Conservation (phyloP, 2,888 invertebrate species). For the Rhabditoides inermis region DNA sequence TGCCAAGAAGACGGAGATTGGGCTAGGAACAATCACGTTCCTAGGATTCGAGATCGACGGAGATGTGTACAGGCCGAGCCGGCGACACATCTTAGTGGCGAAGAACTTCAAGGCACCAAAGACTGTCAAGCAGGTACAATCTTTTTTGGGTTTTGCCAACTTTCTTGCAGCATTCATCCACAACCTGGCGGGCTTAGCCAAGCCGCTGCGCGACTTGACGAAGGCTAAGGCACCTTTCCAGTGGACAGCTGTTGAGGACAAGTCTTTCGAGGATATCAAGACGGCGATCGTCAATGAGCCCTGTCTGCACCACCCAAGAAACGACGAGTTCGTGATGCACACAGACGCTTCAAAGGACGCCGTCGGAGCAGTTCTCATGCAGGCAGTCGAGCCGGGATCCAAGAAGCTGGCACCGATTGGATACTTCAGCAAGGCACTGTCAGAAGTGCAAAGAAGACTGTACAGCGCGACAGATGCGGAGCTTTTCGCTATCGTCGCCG, state of each 20-base stretch:
- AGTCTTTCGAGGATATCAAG: constrained; percentile 3
- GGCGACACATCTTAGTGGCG: constrained; percentile 13
- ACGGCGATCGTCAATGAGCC: constrained; percentile 1
- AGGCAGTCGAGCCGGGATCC: constrained; percentile 3
- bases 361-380: constrained; percentile 35
- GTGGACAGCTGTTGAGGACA: constrained; percentile 4
- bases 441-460: constrained; percentile 23
- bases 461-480: constrained; percentile 28
- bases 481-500: constrained; percentile 26
- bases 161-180: constrained; percentile 10
- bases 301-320: constrained; percentile 7
- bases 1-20: constrained; percentile 18
- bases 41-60: constrained; percentile 14
- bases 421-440: constrained; percentile 29
- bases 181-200: constrained; percentile 5
- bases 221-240: constrained; percentile 4
- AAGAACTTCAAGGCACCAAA: constrained; percentile 13
- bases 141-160: constrained; percentile 24
- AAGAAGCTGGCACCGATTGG: constrained; percentile 22
- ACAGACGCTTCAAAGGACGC: constrained; percentile 35
- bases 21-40: constrained; percentile 7
- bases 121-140: constrained; percentile 12
- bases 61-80: constrained; percentile 8
- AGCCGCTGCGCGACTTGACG: constrained; percentile 5
- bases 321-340: constrained; percentile 17